These are phyloP conservation scores for Petrocephalus zakoni DNA, from an alignment of 2,113 vertebrate species.

Conservation along the genomic window DNA sequence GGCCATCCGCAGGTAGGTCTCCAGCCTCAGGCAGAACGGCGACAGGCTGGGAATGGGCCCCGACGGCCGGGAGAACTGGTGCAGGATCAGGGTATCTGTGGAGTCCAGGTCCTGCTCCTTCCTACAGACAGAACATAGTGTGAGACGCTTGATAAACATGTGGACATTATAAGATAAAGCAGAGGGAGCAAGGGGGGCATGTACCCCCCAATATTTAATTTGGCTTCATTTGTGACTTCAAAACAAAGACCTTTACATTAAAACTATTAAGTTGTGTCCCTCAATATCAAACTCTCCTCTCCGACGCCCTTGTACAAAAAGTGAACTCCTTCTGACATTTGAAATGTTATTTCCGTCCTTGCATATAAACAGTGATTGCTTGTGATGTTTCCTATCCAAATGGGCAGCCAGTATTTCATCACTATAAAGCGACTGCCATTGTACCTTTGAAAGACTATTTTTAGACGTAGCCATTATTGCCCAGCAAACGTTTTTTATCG, in stretches of 20 bases:
- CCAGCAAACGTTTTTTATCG: background rate
- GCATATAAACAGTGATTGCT: background rate
- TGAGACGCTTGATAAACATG: background rate
- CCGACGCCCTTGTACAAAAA: background rate
- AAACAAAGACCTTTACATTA: background rate
- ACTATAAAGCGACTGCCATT: background rate
- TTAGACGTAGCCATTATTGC: background rate
- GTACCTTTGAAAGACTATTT: background rate
- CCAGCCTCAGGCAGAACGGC: slow-evolving; percentile 94
- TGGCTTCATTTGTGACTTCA: background rate
- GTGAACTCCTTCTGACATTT: background rate
- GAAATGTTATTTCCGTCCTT: background rate
- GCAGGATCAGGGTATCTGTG: slow-evolving; percentile 94
- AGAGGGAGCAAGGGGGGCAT: background rate
- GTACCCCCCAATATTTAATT: background rate
- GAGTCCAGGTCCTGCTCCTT: slow-evolving; percentile 95
- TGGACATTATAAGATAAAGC: background rate
- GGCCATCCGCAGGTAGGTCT: slow-evolving; percentile 94
- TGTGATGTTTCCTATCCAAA: background rate
- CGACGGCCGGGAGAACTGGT: slow-evolving; percentile 93
- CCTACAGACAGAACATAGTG: slow-evolving; percentile 49
- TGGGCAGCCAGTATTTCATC: background rate
- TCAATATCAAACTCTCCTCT: background rate
- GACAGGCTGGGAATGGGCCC: slow-evolving; percentile 89
- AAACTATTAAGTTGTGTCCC: background rate